Conservation (phyloP, 2,797 vertebrate genomes). For the Leucoraja ocellata region DNA sequence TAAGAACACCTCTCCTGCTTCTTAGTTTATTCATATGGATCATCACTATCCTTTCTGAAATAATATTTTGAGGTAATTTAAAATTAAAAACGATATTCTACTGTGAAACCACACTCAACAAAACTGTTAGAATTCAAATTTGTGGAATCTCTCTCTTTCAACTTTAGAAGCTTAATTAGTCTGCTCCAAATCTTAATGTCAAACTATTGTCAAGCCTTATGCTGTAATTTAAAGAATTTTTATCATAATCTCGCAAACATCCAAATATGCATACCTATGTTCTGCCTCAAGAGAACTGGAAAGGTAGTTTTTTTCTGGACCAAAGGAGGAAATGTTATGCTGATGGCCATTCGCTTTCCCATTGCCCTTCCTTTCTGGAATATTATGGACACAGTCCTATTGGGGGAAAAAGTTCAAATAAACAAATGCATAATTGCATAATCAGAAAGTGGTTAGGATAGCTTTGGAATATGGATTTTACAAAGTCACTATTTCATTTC, state of each 20-base stretch:
- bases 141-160: no score
- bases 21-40: not conserved
- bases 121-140: not conserved
- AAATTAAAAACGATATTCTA: not conserved
- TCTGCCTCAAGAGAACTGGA: conserved; percentile 97
- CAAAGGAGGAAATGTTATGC: conserved; percentile 85
- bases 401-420: conserved; percentile 44
- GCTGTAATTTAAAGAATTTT: not conserved
- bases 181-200: not conserved
- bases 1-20: not conserved
- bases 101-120: not conserved
- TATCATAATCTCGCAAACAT: not conserved
- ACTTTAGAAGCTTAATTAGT: no score
- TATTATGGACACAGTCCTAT: conserved; percentile 73
- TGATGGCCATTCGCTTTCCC: conserved; percentile 79
- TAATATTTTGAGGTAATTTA: not conserved
- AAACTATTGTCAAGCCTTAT: not conserved
- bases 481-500: not conserved
- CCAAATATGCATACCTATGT: conserved; percentile 70
- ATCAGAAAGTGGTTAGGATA: not conserved
- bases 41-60: not conserved
- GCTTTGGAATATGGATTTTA: not conserved
- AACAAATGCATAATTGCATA: not conserved
- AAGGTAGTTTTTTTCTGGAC: conserved; percentile 80
- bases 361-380: conserved; percentile 86